Base-by-base conservation (phyloP, 35 echinoderm and acorn worm species). In the Nesometra sesokonis region DNA sequence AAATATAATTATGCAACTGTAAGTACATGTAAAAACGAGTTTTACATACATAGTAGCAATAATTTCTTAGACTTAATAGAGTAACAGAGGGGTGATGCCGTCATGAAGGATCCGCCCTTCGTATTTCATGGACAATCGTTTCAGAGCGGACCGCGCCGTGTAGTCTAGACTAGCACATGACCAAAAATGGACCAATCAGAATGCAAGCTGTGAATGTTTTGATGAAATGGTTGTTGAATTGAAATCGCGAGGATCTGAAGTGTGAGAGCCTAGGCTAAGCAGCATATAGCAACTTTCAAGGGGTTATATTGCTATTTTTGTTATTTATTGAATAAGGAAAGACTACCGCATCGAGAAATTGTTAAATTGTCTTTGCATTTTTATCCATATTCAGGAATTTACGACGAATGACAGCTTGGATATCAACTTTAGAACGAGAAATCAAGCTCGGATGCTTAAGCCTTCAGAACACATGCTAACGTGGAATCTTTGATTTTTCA, bases 91-190 rank as follows among this genome's bases (percentile, higher is more conserved):
- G 37, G 81, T 37, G 23, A 38, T 83, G 23, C 17, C 8, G 7
- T 27, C 35, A 35, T 38, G 23, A 38, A 38, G 81, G 37, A 83
- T 38, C 23, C 9, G 34, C 2, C 34, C 34, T 27, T 81, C 7
- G 34, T 83, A 83, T 83, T 83, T 83, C 34, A 15, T 35, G 34
- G 38, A 83, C 81, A 83, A 83, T 83, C 81, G 37, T 83, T 83
- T 83, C 11, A 83, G 81, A 83, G 37, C 81, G 81, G 27, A 31
- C 11, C 81, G 81, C 81, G 81, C 81, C 81, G 17, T 5, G 30
- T 17, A 38, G 81, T 83, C 81, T 83, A 83, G 81, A 83, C 81
- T 13, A 39, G 34, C 81, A 83, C 81, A 30, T 83, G 81, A 83
- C 52, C 37, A 83, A 38, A 36, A 83, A 83, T 83, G 3, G 37